phyloP scores from a whole-genome alignment of 2,888 invertebrate species.

The Lamellibrachia columna region DNA sequence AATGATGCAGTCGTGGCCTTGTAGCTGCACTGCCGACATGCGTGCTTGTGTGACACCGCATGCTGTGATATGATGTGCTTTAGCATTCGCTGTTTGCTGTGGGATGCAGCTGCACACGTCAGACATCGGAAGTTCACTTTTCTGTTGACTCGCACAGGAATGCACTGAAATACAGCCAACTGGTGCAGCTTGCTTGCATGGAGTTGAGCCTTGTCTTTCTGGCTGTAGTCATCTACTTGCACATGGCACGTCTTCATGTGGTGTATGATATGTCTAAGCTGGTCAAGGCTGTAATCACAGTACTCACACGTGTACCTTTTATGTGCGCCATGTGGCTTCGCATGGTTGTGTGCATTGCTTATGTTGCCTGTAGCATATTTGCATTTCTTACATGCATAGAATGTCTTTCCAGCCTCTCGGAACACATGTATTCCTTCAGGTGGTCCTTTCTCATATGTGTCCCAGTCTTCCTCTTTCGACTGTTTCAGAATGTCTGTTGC shows the following conservation, averaged over 20 bases:
- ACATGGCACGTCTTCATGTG: constrained; percentile 52
- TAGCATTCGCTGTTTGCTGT: constrained; percentile 42
- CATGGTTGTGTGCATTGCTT: constrained; percentile 50
- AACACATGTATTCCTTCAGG: constrained; percentile 31
- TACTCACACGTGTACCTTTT: constrained; percentile 43
- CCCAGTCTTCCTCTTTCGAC: background rate
- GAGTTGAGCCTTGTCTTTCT: background rate
- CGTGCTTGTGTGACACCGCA: constrained; percentile 47
- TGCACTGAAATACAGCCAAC: background rate
- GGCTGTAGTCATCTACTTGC: background rate
- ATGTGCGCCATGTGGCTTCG: constrained; percentile 42
- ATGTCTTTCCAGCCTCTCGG: constrained; percentile 27
- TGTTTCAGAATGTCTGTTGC: background rate
- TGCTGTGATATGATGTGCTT: constrained; percentile 40
- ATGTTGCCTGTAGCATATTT: constrained; percentile 50
- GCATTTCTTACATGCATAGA: constrained; percentile 44
- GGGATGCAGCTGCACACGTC: constrained; percentile 49
- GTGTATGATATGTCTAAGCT: constrained; percentile 55
- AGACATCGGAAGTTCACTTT: background rate
- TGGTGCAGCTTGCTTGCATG: background rate
- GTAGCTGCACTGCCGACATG: constrained; percentile 52
- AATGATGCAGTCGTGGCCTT: constrained; percentile 48
- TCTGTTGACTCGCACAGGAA: background rate
- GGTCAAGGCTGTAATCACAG: constrained; percentile 61
- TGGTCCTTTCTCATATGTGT: background rate